Percentiles rank a stretch among this genome's conserved stretches.
Evolutionary conservation across 2,888 invertebrate species (phyloP).

Genomic region (Hyposoter dolosus): DNA sequence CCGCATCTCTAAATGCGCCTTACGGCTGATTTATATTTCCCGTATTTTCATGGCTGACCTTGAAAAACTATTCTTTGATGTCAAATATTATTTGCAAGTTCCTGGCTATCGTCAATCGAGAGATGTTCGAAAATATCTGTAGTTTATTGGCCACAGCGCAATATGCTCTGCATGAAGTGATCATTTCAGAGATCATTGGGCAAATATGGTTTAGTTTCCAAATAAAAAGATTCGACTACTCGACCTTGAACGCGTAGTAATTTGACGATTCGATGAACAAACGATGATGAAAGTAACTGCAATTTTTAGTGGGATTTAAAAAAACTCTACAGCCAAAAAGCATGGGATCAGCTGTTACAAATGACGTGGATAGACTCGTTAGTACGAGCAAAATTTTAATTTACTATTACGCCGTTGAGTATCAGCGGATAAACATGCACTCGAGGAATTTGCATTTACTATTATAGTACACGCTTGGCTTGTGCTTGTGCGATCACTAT

Average conservation of each 20-base stretch:
- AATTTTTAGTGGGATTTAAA: not conserved
- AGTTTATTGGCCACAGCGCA: not conserved
- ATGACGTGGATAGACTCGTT: not conserved
- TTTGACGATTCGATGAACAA: not conserved
- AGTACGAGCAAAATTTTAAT: not conserved
- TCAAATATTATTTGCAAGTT: not conserved
- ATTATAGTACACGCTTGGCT: constrained; percentile 68
- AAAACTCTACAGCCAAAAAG: not conserved
- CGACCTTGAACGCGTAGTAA: not conserved
- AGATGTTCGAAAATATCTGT: not conserved
- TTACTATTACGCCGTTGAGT: not conserved
- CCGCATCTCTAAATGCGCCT: not conserved
- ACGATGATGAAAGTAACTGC: not conserved
- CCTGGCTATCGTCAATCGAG: not conserved
- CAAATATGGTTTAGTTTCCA: not conserved
- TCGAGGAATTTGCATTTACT: constrained; percentile 70
- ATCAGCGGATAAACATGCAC: constrained; percentile 60
- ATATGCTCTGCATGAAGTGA: not conserved
- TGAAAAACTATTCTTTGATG: not conserved
- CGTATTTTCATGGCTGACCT: constrained; percentile 10
- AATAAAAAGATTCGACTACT: not conserved
- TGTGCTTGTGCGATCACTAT: constrained; percentile 56
- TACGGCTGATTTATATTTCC: not conserved
- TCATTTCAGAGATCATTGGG: not conserved
- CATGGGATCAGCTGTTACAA: not conserved